phyloP scores from a whole-genome alignment of 2,113 vertebrate species.

The Phalacrocorax pelagicus region DNA sequence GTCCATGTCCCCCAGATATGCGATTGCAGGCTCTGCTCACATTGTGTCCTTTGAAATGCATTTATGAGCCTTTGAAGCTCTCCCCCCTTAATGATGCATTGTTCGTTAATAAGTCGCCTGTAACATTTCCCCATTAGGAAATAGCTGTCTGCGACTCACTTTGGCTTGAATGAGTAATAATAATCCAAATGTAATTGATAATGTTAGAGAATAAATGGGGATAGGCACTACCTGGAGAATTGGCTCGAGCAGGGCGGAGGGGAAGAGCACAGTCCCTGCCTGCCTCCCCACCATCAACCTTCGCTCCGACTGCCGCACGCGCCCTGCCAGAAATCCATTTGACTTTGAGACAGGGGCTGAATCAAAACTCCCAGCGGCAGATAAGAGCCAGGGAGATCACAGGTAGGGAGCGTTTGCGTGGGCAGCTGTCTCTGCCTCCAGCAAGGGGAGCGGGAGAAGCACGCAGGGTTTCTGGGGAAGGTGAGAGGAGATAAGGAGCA shows the following conservation, averaged over 20 bases:
- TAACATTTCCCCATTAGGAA: slow-evolving; percentile 63
- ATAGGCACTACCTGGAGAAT: background rate
- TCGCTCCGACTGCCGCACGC: background rate
- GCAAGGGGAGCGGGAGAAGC: background rate
- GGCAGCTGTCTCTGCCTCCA: background rate
- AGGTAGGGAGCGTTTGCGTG: background rate
- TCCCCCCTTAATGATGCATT: slow-evolving; percentile 65
- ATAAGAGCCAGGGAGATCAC: background rate
- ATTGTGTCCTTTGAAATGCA: slow-evolving; percentile 62
- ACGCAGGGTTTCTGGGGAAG: background rate
- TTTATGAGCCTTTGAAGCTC: slow-evolving; percentile 64
- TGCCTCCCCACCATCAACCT: background rate
- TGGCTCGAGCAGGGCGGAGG: background rate
- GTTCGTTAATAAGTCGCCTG: slow-evolving; percentile 64
- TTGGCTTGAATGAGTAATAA: slow-evolving; percentile 42
- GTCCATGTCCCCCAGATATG: slow-evolving; percentile 61
- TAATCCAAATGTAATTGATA: slow-evolving; percentile 64
- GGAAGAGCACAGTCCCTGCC: background rate
- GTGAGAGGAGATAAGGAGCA: slow-evolving; percentile 45
- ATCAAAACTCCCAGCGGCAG: background rate
- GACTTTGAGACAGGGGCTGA: slow-evolving; percentile 10
- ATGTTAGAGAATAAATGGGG: slow-evolving; percentile 17
- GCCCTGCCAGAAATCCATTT: background rate
- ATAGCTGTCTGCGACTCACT: slow-evolving; percentile 34
- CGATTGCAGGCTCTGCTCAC: background rate